These are phyloP conservation scores for Heliconius ismenius DNA, from an alignment of 2,888 invertebrate genomes.

Conservation along the genomic window DNA sequence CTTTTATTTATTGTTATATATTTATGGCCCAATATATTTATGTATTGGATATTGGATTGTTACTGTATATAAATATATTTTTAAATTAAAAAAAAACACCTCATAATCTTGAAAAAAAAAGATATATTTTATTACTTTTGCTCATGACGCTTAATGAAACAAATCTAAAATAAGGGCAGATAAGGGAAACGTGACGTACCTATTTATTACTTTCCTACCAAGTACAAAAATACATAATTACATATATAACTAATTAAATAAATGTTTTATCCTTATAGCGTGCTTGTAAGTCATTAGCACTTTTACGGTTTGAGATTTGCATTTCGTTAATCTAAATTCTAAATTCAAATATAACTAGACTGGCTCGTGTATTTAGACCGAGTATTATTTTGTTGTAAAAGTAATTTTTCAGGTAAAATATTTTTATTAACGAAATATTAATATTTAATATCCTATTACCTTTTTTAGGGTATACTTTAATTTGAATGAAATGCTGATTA, in stretches of 20 bases:
- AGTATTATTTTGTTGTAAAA: not conserved
- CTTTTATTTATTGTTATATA: not conserved
- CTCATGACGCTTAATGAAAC: not conserved
- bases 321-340: slow-evolving; percentile 41
- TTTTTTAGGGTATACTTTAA: no score
- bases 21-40: slow-evolving; percentile 1
- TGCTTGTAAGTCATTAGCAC: slow-evolving; percentile 42
- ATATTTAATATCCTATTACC: no score
- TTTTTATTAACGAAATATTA: no score
- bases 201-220: slow-evolving; percentile 52
- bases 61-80: no score
- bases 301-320: slow-evolving; percentile 46
- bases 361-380: not conserved
- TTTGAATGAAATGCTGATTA: no score
- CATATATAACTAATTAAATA: slow-evolving; percentile 49
- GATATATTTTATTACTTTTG: no score
- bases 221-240: slow-evolving; percentile 32
- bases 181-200: slow-evolving; percentile 52
- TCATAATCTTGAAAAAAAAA: no score
- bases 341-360: not conserved
- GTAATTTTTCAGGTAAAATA: no score
- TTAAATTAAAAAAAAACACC: no score
- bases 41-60: not conserved
- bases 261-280: slow-evolving; percentile 45
- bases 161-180: slow-evolving; percentile 40